A percentile compares a stretch with the other conserved stretches of the same genome.
These are phyloP conservation scores for Uloborus plumipes DNA, from an alignment of 2,888 invertebrate species.

Conservation along the genomic window DNA sequence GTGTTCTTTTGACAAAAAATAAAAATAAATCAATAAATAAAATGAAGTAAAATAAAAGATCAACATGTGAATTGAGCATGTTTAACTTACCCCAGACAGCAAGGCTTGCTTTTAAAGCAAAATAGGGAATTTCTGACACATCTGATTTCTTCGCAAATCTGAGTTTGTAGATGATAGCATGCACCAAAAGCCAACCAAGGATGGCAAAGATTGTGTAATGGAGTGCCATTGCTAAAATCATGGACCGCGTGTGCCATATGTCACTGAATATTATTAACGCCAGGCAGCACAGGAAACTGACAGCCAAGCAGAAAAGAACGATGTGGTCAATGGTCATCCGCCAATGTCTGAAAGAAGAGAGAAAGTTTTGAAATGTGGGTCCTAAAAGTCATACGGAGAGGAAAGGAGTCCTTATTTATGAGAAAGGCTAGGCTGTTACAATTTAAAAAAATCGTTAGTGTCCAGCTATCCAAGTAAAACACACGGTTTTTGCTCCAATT, in stretches of 20 bases:
- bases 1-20: no score
- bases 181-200: conserved; percentile 36
- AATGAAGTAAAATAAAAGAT: no score
- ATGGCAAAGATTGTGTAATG: conserved; percentile 32
- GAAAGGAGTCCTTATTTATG: no score
- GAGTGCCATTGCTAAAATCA: conserved; percentile 13
- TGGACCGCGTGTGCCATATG: conserved; percentile 1
- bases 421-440: no score
- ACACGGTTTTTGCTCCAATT: neutral
- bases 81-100: conserved; percentile 38
- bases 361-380: neutral
- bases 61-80: neutral
- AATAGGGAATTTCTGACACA: conserved; percentile 37
- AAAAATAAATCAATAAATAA: no score
- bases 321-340: conserved; percentile 37
- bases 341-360: conserved; percentile 29
- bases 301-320: conserved; percentile 34
- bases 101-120: conserved; percentile 21
- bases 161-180: conserved; percentile 29
- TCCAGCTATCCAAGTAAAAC: no score
- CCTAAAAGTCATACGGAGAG: no score
- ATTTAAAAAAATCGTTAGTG: no score
- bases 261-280: conserved; percentile 37
- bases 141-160: conserved; percentile 55
- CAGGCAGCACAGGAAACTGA: conserved; percentile 27